Base-by-base conservation (phyloP, 2,797 vertebrate genomes). In the Gephyroberyx darwinii region DNA sequence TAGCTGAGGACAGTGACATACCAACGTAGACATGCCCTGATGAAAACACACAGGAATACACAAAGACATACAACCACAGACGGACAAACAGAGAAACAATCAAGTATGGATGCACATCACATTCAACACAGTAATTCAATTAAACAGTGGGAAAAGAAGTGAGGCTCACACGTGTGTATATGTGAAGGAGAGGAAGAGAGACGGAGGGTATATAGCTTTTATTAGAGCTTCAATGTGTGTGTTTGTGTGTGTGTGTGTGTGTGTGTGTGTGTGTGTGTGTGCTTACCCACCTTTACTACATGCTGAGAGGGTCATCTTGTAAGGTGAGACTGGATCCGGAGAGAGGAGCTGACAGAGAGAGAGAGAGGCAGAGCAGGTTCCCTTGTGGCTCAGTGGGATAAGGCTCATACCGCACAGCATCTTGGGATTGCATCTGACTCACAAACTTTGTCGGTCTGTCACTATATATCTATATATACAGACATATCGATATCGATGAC, bases 241-340 rank as follows among this genome's bases (percentile, higher is more conserved):
- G 41, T 43, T 12, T 43, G 41, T 12, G 41, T 43, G 41, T 12
- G 9, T 56, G 39, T 50, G 14, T 60, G 41, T 61, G 33, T 47
- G 59, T 64, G n/a, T 56, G 13, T 56, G 26, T 50, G 12, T 43
- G 10, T 26, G 33, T 67, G 39, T 55, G n/a, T 50, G 63, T 33
- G 35, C 0, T 0, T 5, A 64, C 48, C 31, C 41, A 50, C 58
- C 35, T 70, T 43, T 35, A 37, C 55, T 33, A 22, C 54, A n/a
- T 50, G 16, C 16, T 37, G 35, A 70, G 75, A 31, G 37, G 74
- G 78, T 80, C 63, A 67, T 45, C 71, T 50, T 77, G 59, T 77
- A 73, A 81, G 78, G 75, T 83, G 65, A 87, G 69, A 65, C 47
- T 71, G 75, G 72, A 83, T 54, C 26, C 20, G 60, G 55, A 48